Conservation (phyloP, 2,797 vertebrate species). For the Esox masquinongy region DNA sequence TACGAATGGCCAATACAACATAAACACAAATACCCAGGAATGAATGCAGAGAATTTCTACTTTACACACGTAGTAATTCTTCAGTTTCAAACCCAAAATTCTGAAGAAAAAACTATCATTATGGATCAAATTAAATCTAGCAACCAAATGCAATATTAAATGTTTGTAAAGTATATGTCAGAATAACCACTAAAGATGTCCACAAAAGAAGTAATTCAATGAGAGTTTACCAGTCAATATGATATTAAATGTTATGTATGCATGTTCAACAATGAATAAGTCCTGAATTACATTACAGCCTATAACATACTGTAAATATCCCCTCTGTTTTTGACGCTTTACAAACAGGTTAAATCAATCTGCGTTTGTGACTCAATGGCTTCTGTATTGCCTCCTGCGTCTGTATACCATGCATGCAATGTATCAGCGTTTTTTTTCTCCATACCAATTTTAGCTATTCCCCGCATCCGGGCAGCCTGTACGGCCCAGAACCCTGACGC, state of each 20-base stretch:
- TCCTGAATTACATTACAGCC: background rate
- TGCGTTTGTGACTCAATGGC: background rate
- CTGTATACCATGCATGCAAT: background rate
- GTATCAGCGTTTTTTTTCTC: conserved; percentile 17
- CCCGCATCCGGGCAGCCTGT: conserved; percentile 9
- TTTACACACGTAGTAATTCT: too few relatives aligned
- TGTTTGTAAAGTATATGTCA: background rate
- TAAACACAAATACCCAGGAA: too few relatives aligned
- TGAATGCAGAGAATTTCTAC: too few relatives aligned
- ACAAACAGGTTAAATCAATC: background rate
- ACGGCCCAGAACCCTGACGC: background rate
- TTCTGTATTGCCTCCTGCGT: background rate
- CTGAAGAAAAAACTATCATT: too few relatives aligned
- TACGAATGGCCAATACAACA: too few relatives aligned
- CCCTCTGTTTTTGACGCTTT: background rate
- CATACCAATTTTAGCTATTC: conserved; percentile 32
- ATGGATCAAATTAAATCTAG: background rate
- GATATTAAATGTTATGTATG: background rate
- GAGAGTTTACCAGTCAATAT: background rate
- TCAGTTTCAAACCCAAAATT: too few relatives aligned
- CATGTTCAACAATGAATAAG: background rate
- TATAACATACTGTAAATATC: background rate
- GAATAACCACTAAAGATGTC: background rate
- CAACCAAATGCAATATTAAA: background rate
- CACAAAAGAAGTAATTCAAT: background rate